Base-by-base conservation (phyloP, 2,113 vertebrate genomes). In the Lophius piscatorius region DNA sequence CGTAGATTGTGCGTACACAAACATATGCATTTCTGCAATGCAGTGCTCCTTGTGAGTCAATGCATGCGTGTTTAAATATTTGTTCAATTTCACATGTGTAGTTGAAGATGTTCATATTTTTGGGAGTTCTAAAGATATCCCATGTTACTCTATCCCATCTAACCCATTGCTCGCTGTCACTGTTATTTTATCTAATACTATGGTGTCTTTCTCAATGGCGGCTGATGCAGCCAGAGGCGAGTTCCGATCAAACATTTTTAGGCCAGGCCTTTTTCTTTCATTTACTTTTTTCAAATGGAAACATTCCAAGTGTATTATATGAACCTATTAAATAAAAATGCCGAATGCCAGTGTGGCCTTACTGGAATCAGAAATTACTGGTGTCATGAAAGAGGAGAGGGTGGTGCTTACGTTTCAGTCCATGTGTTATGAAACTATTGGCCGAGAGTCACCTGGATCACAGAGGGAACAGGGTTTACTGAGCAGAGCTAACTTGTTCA, bases 81-180 rank as follows among this genome's bases (percentile, higher is more conserved):
- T 58, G 33, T 41, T 20, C 34, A 16, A 20, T 64, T 47, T 28
- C 41, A 44, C 52, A 39, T 62, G 54, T 64, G 62, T 78, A 1
- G 4, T 39, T 58, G 29, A 76, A 40, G 67, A 67, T 85, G 67
- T 78, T 82, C 80, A 42, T 61, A 77, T 72, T 87, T 58, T 76
- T 42, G 41, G 21, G 40, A 54, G 40, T 60, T 74, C 63, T 42
- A 79, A 45, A 55, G 50, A 75, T 58, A 39, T 54, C 45, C 57
- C 56, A 67, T 64, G 31, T 57, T 50, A 70, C 60, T 61, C 24
- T 13, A 17, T 61, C 51, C 23, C 48, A 24, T 79, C 48, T 61
- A 45, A 36, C 5, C 18, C n/a, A 62, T n/a, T 62, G 46, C 68
- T 68, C 55, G 46, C 61, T 50, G 45, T 44, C 44, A 33, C 46